Percentiles rank a stretch among this genome's conserved stretches.
Conservation (phyloP, 2,113 vertebrate species). For the Gila orcuttii region DNA sequence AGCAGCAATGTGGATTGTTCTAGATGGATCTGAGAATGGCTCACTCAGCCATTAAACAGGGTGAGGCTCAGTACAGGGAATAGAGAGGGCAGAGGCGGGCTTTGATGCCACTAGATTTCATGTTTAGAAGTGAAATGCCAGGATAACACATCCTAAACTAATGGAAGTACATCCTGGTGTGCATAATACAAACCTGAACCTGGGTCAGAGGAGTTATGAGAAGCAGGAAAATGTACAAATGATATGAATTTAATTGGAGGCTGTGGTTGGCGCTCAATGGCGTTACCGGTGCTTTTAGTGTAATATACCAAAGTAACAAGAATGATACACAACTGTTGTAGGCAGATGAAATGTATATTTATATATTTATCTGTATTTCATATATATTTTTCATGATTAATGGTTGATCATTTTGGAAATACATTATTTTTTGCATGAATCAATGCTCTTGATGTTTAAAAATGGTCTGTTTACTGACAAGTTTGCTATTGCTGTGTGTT, state of each 20-base stretch:
- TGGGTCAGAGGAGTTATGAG: background rate
- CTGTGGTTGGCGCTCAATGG: background rate
- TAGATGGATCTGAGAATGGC: slow-evolving; percentile 56
- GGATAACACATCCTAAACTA: slow-evolving; percentile 26
- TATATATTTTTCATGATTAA: background rate
- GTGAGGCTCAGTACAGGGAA: slow-evolving; percentile 48
- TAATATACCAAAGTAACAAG: background rate
- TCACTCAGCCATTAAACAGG: slow-evolving; percentile 57
- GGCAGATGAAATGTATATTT: background rate
- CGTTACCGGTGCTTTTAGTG: background rate
- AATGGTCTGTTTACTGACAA: background rate
- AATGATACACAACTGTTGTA: background rate
- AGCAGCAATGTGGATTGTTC: slow-evolving; percentile 57
- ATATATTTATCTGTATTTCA: background rate
- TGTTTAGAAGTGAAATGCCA: slow-evolving; percentile 43
- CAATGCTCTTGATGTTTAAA: background rate
- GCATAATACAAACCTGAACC: slow-evolving; percentile 21
- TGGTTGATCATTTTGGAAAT: background rate
- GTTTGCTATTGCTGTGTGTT: background rate
- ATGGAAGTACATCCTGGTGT: slow-evolving; percentile 42
- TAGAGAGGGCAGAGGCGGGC: slow-evolving; percentile 41
- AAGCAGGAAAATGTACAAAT: background rate
- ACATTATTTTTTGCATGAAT: background rate
- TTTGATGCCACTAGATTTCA: slow-evolving; percentile 68
- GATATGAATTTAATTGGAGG: background rate